phyloP scores from a whole-genome alignment of 2,888 invertebrate genomes.

The Sialis lutaria region DNA sequence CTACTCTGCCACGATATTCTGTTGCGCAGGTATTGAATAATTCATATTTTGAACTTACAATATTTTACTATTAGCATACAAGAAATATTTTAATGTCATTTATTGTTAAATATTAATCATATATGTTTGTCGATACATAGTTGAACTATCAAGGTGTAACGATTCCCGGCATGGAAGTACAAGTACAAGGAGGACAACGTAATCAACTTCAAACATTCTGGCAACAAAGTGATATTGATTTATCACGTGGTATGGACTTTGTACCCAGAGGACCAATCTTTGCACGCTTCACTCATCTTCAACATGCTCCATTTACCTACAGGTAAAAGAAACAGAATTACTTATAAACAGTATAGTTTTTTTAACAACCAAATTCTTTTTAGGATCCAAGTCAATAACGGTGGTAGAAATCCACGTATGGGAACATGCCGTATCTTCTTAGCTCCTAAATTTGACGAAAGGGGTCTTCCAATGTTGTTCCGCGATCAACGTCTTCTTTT shows the following conservation, averaged over 20 bases:
- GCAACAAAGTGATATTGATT: constrained; percentile 62
- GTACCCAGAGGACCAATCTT: constrained; percentile 55
- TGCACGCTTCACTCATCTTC: constrained; percentile 60
- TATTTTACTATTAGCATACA: no score
- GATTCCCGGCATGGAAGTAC: constrained; percentile 36
- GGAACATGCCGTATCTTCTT: constrained; percentile 56
- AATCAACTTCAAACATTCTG: constrained; percentile 54
- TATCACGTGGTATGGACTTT: constrained; percentile 70
- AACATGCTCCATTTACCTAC: constrained; percentile 54
- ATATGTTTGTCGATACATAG: constrained; percentile 19
- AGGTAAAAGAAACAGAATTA: constrained; percentile 20
- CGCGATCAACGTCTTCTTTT: constrained; percentile 44
- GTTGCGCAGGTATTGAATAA: constrained; percentile 21
- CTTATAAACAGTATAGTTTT: constrained; percentile 2
- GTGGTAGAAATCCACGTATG: constrained; percentile 25
- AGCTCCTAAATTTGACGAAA: constrained; percentile 47
- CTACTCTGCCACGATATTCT: constrained; percentile 46
- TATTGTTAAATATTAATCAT: no score
- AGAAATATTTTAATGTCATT: no score
- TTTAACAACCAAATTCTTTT: neutral
- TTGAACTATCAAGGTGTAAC: constrained; percentile 44
- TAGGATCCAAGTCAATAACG: constrained; percentile 40
- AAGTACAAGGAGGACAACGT: constrained; percentile 28
- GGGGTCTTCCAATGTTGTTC: constrained; percentile 42
- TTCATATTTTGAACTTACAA: no score